Evolutionary conservation across 2,797 vertebrate genomes (phyloP).

Genomic region (Brachymystax lenok): DNA sequence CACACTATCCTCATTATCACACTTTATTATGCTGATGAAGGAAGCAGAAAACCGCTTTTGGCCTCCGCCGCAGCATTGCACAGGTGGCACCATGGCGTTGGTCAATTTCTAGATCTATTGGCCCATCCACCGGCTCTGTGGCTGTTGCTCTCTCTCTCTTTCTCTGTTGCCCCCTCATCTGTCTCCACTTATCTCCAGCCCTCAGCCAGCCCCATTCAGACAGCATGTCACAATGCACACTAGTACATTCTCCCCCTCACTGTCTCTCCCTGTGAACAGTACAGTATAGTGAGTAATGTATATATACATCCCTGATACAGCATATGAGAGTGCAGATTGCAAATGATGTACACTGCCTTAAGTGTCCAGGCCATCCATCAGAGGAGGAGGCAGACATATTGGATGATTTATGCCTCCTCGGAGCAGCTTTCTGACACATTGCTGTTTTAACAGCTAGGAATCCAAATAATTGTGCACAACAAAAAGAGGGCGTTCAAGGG

Average conservation of each 20-base stretch:
- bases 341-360: slow-evolving; percentile 55
- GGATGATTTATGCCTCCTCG: slow-evolving; percentile 60
- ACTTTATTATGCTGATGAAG: slow-evolving; percentile 54
- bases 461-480: slow-evolving; percentile 52
- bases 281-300: slow-evolving; percentile 27
- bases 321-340: slow-evolving; percentile 53
- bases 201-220: slow-evolving; percentile 45
- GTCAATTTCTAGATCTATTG: slow-evolving; percentile 53
- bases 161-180: slow-evolving; percentile 50
- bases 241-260: slow-evolving; percentile 21
- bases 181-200: slow-evolving; percentile 57
- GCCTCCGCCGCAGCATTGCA: slow-evolving; percentile 24
- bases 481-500: slow-evolving; percentile 47
- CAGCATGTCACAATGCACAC: slow-evolving; percentile 52
- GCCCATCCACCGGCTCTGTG: slow-evolving; percentile 39
- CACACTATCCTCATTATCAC: slow-evolving; percentile 54
- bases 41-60: slow-evolving; percentile 15
- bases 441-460: slow-evolving; percentile 34
- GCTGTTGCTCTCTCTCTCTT: slow-evolving; percentile 45
- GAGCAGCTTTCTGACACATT: slow-evolving; percentile 35
- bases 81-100: slow-evolving; percentile 51
- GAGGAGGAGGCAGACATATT: slow-evolving; percentile 24
- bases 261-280: slow-evolving; percentile 37
- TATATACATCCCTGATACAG: slow-evolving; percentile 47
- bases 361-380: slow-evolving; percentile 62